A percentile compares a stretch with the other conserved stretches of the same genome.
phyloP scores from a whole-genome alignment of 2,888 invertebrate genomes.

The Chrysotoxum bicinctum region DNA sequence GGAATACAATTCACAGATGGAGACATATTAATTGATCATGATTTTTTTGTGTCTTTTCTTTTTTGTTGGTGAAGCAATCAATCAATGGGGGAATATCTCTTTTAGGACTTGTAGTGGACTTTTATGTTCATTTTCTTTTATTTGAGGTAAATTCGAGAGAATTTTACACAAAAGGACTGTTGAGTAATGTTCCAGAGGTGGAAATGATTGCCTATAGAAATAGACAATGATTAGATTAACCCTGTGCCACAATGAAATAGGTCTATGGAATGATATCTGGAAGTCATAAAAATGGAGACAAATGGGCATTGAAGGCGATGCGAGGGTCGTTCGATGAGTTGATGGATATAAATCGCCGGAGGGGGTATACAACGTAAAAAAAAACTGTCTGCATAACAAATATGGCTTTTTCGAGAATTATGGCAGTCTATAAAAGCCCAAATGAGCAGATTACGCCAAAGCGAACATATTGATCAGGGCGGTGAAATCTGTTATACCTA shows the following conservation, averaged over 20 bases:
- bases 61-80: slow-evolving; percentile 23
- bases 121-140: not conserved
- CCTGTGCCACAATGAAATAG: not conserved
- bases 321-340: no score
- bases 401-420: no score
- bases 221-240: not conserved
- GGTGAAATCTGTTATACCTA: no score
- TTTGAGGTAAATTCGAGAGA: not conserved
- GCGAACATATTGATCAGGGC: no score
- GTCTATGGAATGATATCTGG: not conserved
- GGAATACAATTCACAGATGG: slow-evolving; percentile 18
- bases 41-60: not conserved
- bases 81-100: slow-evolving; percentile 26
- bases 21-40: slow-evolving; percentile 54
- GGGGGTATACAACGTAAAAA: no score
- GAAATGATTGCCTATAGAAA: not conserved
- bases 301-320: not conserved
- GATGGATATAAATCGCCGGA: no score
- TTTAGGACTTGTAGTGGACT: slow-evolving; percentile 3
- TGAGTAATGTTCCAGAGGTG: not conserved
- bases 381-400: no score
- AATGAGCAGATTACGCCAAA: no score
- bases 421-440: no score
- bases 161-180: not conserved
- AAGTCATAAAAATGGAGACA: not conserved